Conservation (phyloP, 2,797 vertebrate species). For the Columba guinea region DNA sequence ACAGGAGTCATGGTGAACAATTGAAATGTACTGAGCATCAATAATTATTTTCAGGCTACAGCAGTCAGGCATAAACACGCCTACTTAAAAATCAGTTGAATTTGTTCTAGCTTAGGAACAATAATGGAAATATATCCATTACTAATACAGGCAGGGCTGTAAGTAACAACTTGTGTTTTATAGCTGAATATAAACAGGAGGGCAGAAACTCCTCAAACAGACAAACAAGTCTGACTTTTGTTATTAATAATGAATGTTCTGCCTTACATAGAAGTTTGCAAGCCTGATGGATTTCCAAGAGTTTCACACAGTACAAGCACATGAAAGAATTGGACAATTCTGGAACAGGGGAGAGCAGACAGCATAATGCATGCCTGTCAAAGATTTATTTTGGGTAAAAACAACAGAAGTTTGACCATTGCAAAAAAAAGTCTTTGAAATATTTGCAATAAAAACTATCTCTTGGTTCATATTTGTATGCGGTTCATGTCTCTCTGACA, state of each 20-base stretch:
- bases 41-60: not conserved
- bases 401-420: not conserved
- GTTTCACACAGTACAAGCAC: not conserved
- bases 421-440: not conserved
- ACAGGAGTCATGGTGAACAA: not conserved
- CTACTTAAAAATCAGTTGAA: not conserved
- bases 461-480: not conserved
- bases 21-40: not conserved
- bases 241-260: conserved; percentile 20
- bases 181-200: conserved; percentile 9
- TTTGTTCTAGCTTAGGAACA: not conserved
- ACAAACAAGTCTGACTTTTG: not conserved
- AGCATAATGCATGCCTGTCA: not conserved
- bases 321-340: not conserved
- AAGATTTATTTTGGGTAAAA: not conserved
- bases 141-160: not conserved
- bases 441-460: not conserved
- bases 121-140: conserved; percentile 1
- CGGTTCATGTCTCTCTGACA: not conserved
- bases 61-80: not conserved
- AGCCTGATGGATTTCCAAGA: not conserved
- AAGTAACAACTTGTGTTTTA: conserved; percentile 7
- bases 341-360: not conserved
- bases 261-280: not conserved
- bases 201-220: not conserved